Conservation (phyloP, 2,113 vertebrate genomes). For the Typhlomys cinereus region DNA sequence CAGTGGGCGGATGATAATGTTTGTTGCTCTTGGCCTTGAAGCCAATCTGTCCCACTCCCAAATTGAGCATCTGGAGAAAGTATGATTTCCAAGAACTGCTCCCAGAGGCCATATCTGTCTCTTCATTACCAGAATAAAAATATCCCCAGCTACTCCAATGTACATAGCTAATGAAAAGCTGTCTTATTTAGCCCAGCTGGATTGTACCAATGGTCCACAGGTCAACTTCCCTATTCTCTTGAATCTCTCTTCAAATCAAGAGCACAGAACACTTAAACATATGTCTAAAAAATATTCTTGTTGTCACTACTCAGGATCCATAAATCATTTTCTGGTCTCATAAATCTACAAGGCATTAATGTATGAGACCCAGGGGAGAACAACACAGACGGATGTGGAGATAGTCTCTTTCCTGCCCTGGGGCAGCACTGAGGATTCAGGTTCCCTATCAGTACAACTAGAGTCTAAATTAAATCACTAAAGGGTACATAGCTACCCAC, state of each 20-base stretch:
- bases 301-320: constrained; percentile 49
- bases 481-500: background rate
- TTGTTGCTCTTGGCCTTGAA: constrained; percentile 77
- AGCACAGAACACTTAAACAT: constrained; percentile 56
- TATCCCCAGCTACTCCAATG: constrained; percentile 62
- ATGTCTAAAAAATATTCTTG: constrained; percentile 58
- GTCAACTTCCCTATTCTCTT: constrained; percentile 52
- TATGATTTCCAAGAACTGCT: constrained; percentile 73
- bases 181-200: constrained; percentile 69
- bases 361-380: constrained; percentile 37
- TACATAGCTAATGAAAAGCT: constrained; percentile 71
- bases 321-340: constrained; percentile 62
- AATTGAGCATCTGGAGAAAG: constrained; percentile 76
- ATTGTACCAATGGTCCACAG: constrained; percentile 57
- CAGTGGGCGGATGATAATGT: constrained; percentile 59
- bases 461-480: background rate
- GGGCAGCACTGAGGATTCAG: background rate
- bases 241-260: constrained; percentile 54
- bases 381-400: background rate
- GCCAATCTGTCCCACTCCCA: constrained; percentile 62
- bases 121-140: constrained; percentile 77
- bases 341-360: constrained; percentile 67
- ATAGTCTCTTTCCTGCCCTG: background rate
- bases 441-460: background rate
- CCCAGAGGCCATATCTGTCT: constrained; percentile 76